Evolutionary conservation across 2,888 invertebrate species (phyloP).

Genomic region (Agrypnus murinus): DNA sequence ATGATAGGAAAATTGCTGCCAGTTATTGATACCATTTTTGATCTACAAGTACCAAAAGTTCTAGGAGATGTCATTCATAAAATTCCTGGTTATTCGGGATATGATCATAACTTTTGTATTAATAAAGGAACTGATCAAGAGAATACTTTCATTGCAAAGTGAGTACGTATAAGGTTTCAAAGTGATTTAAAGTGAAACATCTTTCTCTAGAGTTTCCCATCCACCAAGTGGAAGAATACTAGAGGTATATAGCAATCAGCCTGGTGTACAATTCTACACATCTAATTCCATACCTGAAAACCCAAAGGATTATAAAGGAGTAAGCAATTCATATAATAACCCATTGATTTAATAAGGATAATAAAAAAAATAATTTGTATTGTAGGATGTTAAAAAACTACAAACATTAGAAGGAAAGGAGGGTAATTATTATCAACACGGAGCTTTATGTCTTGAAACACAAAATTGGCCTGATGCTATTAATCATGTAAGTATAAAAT

Average conservation of each 20-base stretch:
- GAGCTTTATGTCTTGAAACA: constrained; percentile 91
- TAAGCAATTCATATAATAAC: too few relatives aligned
- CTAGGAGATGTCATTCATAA: constrained; percentile 80
- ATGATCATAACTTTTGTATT: constrained; percentile 89
- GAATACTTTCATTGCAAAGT: constrained; percentile 78
- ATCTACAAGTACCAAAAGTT: constrained; percentile 80
- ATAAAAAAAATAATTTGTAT: constrained; percentile 7
- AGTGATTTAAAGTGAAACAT: not conserved
- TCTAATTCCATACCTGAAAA: constrained; percentile 82
- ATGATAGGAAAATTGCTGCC: constrained; percentile 78
- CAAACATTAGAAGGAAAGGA: constrained; percentile 79
- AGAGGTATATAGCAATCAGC: constrained; percentile 89
- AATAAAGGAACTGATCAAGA: constrained; percentile 75
- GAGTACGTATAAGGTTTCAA: constrained; percentile 49
- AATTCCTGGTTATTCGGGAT: constrained; percentile 80
- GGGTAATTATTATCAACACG: constrained; percentile 83
- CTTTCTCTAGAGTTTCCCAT: constrained; percentile 75
- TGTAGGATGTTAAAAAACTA: constrained; percentile 49
- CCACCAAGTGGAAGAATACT: constrained; percentile 82
- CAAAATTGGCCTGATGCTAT: constrained; percentile 95
- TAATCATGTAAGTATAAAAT: constrained; percentile 79
- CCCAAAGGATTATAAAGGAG: constrained; percentile 59
- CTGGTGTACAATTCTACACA: constrained; percentile 94
- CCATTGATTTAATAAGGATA: not conserved
- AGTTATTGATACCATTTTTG: constrained; percentile 83